Evolutionary conservation across 2,888 invertebrate genomes (phyloP).

Genomic region (Dynastes grantii): DNA sequence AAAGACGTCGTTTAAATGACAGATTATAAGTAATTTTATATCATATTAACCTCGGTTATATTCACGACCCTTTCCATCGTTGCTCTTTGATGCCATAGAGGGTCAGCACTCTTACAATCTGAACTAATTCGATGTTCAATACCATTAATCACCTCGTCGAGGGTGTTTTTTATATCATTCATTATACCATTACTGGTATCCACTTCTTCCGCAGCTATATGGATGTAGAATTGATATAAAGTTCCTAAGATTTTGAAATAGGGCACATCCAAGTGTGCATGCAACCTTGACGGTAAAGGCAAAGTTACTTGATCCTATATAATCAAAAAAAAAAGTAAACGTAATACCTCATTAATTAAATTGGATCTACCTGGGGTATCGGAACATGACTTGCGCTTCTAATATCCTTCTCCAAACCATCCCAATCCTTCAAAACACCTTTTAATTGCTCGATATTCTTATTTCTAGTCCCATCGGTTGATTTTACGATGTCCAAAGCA

Average conservation of each 20-base stretch:
- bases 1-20: not conserved
- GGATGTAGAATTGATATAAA: constrained; percentile 62
- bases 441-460: constrained; percentile 62
- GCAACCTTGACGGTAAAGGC: constrained; percentile 66
- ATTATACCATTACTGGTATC: constrained; percentile 49
- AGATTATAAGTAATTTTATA: constrained; percentile 60
- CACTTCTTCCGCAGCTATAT: constrained; percentile 55
- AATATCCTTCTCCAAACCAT: constrained; percentile 56
- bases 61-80: constrained; percentile 75
- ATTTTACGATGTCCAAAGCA: constrained; percentile 63
- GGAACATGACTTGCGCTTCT: constrained; percentile 51
- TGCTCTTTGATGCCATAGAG: constrained; percentile 71
- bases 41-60: constrained; percentile 73
- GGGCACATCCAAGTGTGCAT: constrained; percentile 62
- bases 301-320: constrained; percentile 63
- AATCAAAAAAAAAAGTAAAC: constrained; percentile 21
- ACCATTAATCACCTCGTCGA: constrained; percentile 27
- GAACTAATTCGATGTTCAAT: constrained; percentile 61
- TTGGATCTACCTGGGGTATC: constrained; percentile 52
- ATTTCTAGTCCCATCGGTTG: constrained; percentile 62
- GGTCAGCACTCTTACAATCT: constrained; percentile 68
- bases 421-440: constrained; percentile 62
- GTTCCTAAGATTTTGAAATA: constrained; percentile 62
- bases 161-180: constrained; percentile 65
- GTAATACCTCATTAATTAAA: not conserved